Base-by-base conservation (phyloP, 2,113 vertebrate genomes). In the Myxocyprinus asiaticus region DNA sequence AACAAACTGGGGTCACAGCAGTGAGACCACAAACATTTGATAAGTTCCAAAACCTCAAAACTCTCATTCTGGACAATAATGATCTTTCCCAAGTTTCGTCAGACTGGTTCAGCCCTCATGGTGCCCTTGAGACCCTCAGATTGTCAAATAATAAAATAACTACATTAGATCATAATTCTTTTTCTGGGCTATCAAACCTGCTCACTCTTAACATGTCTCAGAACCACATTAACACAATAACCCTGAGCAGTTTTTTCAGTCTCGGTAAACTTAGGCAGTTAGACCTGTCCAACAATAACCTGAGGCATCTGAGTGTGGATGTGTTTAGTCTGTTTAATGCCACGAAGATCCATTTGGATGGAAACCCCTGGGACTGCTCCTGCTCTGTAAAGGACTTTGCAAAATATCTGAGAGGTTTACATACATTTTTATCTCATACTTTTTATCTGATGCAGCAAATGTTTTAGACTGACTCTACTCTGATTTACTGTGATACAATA, bases 331-430 rank as follows among this genome's bases (percentile, higher is more conserved):
- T 83, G 4, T 45, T 91, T 7, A 50, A 47, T 5, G 81, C 70
- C 50, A 85, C 85, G 50, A 82, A 56, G 73, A 62, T 92, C 59
- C 47, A 51, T 45, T 84, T 94, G 4, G 50, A 84, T 2, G 78
- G 81, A 62, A 93, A 94, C 79, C 93, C 89, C 0, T 94, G 94
- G 93, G 70, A 87, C 78, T 94, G 92, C 42, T 92, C 88, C 1
- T 94, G 92, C 67, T 82, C 70, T 5, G 85, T 88, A 4, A 58
- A 82, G 0, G 86, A 90, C 79, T 92, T 91, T 56, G 84, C 83
- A 0, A 6, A 15, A 4, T 88, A 86, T 66, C 50, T 94, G 0
- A 89, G 78, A 90, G 93, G 92, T 92, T 68, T 70, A 84, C 69
- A 43, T 62, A 15, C 1, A 70, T 47, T 9, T 48, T 9, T 4